These are phyloP conservation scores for Sus scrofa DNA, from an alignment of 2,113 vertebrate genomes.

Conservation along the genomic window T2T-Sscrofa CM000830.6:5818001-5818500, in stretches of 20 bases:
- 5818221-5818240: background rate
- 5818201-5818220: background rate
- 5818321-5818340: background rate
- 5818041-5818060: too few relatives aligned
- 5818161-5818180: accelerated
- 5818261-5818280: background rate
- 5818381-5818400: background rate
- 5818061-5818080: too few relatives aligned
- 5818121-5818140: accelerated
- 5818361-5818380: accelerated
- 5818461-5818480: background rate
- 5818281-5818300: background rate
- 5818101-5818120: background rate
- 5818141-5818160: accelerated
- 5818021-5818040: too few relatives aligned
- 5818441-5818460: background rate
- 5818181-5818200: accelerated
- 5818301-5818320: background rate
- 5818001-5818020: too few relatives aligned
- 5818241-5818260: background rate
- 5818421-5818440: background rate
- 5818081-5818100: too few relatives aligned
- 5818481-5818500: background rate
- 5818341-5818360: background rate
- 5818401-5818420: background rate